These are phyloP conservation scores for Pheucticus melanocephalus DNA, from an alignment of 2,113 vertebrate species.

Conservation along the genomic window DNA sequence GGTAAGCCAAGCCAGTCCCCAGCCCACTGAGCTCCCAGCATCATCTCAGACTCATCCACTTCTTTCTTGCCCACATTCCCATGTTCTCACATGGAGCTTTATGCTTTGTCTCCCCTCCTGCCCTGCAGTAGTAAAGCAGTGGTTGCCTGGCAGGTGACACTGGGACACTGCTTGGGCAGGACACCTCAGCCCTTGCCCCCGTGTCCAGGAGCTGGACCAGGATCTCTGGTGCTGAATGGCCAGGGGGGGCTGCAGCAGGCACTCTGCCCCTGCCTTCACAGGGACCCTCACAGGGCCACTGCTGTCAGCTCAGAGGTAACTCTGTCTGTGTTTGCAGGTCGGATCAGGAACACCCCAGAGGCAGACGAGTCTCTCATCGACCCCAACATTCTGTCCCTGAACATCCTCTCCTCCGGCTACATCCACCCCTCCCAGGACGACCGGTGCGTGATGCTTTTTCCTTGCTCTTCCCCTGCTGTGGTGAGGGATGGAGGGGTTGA, in stretches of 20 bases:
- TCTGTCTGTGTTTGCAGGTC: conserved; percentile 71
- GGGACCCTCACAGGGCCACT: not conserved
- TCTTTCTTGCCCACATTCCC: not conserved
- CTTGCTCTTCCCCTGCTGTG: not conserved
- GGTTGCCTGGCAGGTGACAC: not conserved
- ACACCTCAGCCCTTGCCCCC: fast-evolving
- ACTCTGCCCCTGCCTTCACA: fast-evolving
- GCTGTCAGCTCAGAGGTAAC: not conserved
- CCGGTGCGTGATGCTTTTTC: conserved; percentile 75
- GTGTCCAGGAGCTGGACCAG: not conserved
- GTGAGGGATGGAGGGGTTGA: not conserved
- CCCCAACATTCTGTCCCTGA: conserved; percentile 94
- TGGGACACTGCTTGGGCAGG: fast-evolving
- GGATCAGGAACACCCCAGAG: conserved; percentile 91
- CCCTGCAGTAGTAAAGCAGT: not conserved
- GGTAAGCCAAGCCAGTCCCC: conserved; percentile 74
- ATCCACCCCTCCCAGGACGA: conserved; percentile 88
- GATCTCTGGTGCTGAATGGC: not conserved
- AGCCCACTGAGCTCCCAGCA: not conserved
- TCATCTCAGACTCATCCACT: not conserved
- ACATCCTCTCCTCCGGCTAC: conserved; percentile 90
- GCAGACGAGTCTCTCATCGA: conserved; percentile 90
- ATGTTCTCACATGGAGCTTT: not conserved
- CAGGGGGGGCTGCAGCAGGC: not conserved
- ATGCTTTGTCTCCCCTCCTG: not conserved